These are phyloP conservation scores for Oscarella lobularis DNA, from an alignment of 37 sponge, comb jelly and placozoan genomes.

Conservation along the genomic window DNA sequence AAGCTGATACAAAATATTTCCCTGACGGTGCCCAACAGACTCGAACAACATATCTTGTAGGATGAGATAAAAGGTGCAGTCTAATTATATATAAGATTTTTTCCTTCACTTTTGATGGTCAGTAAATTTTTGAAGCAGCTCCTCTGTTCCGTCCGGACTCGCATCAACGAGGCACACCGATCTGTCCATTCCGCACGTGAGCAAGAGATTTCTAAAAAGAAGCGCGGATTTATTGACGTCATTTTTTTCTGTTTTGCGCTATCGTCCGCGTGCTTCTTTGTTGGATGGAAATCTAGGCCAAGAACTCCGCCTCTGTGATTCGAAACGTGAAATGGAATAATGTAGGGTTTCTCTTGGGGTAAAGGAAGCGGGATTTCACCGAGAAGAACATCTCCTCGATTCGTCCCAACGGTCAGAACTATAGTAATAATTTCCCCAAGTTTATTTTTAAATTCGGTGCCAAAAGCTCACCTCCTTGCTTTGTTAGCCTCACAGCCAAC, in stretches of 20 bases:
- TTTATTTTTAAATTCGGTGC: not conserved
- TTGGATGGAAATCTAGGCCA: not conserved
- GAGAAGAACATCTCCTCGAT: not conserved
- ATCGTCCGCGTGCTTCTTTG: not conserved
- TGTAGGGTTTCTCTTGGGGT: not conserved
- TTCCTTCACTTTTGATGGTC: constrained; percentile 9
- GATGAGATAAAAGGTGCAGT: not conserved
- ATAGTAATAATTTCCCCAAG: not conserved
- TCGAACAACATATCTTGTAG: constrained; percentile 50
- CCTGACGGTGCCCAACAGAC: constrained; percentile 46
- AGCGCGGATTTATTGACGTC: too few relatives aligned
- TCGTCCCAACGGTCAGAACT: not conserved
- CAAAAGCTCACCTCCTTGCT: not conserved
- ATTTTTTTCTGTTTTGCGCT: too few relatives aligned
- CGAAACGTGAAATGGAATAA: not conserved
- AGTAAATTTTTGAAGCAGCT: constrained; percentile 1
- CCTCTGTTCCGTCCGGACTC: not conserved
- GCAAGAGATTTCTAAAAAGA: not conserved
- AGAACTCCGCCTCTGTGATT: not conserved
- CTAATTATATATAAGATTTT: not conserved
- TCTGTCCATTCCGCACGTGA: not conserved
- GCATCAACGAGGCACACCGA: not conserved
- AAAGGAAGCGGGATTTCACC: not conserved
- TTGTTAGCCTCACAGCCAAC: not conserved
- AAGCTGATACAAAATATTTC: constrained; percentile 42